phyloP scores from a whole-genome alignment of 2,113 vertebrate genomes.

The Dipodomys merriami region DNA sequence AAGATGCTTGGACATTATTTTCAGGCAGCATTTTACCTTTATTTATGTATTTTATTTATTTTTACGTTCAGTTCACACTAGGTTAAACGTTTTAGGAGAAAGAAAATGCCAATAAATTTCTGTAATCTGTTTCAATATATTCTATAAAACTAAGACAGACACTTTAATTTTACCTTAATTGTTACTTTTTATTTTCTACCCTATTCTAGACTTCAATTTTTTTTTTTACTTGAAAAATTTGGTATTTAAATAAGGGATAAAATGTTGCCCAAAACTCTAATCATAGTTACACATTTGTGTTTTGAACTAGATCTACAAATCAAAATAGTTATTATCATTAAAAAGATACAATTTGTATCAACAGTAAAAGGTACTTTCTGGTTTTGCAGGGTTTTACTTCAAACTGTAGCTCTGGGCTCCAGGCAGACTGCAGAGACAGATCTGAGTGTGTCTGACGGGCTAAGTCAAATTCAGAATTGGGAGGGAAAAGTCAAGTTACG shows the following conservation, averaged over 20 bases:
- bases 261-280: constrained; percentile 93
- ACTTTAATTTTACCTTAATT: constrained; percentile 79
- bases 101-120: constrained; percentile 84
- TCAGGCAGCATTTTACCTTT: constrained; percentile 93
- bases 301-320: constrained; percentile 91
- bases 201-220: constrained; percentile 82
- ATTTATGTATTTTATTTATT: constrained; percentile 54
- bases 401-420: constrained; percentile 82
- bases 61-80: constrained; percentile 86
- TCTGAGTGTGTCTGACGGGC: background rate
- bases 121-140: constrained; percentile 76
- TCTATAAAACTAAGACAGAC: constrained; percentile 84
- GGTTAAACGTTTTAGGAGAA: constrained; percentile 83
- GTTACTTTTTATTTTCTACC: constrained; percentile 82
- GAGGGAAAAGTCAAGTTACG: background rate
- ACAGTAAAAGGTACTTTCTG: constrained; percentile 95
- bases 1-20: constrained; percentile 90
- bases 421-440: constrained; percentile 20
- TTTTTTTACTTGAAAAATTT: constrained; percentile 71
- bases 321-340: constrained; percentile 94
- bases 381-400: constrained; percentile 90
- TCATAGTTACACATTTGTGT: constrained; percentile 86
- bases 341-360: constrained; percentile 99
- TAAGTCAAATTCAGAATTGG: constrained; percentile 66
- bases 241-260: constrained; percentile 89